Conservation (phyloP, 1,140 invertebrate species). For the Anoplophora glabripennis region DNA sequence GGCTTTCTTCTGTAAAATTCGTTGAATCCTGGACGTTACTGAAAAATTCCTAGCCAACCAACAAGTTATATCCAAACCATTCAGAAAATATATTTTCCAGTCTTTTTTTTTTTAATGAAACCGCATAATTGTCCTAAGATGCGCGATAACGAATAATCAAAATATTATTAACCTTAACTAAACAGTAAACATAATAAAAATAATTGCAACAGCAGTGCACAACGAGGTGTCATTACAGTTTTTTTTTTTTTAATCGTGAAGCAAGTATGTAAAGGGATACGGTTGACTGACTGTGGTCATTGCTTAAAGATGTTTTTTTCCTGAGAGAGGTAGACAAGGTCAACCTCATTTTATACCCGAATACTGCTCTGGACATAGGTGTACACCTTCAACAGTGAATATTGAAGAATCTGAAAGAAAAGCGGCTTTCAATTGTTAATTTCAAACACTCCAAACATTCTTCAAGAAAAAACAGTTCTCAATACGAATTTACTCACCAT, state of each 20-base stretch:
- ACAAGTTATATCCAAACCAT: too few species aligned
- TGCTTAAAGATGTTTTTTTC: constrained; percentile 27
- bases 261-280: not conserved
- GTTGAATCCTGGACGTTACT: too few species aligned
- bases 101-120: too few species aligned
- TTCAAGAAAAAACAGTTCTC: too few species aligned
- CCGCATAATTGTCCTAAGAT: too few species aligned
- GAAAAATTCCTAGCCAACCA: too few species aligned
- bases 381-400: constrained; percentile 86
- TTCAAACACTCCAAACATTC: too few species aligned
- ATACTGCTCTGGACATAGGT: constrained; percentile 65
- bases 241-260: not conserved
- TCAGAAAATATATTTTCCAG: too few species aligned
- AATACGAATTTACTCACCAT: constrained; percentile 68
- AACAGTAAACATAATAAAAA: too few species aligned
- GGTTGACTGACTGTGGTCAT: not conserved
- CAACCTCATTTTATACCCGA: constrained; percentile 44
- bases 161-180: too few species aligned
- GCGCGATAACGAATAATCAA: too few species aligned
- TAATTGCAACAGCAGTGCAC: constrained; percentile 1
- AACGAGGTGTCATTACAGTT: not conserved
- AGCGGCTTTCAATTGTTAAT: constrained; percentile 24
- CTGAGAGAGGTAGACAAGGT: constrained; percentile 32
- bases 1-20: too few species aligned
- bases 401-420: constrained; percentile 82